These are phyloP conservation scores for Trichonephila clavipes DNA, from an alignment of 1,140 invertebrate species.

Conservation along the genomic window DNA sequence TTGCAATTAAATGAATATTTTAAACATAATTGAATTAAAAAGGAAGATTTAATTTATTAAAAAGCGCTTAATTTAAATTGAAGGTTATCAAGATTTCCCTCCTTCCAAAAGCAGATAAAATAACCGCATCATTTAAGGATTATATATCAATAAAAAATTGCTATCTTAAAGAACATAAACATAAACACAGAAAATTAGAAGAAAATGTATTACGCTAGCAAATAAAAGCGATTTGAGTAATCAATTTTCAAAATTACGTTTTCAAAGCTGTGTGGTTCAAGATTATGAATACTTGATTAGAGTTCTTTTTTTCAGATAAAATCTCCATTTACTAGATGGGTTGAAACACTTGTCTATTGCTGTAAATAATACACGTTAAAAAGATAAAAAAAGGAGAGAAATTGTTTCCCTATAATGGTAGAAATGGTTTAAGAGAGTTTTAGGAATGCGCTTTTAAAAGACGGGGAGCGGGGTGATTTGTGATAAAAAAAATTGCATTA, in stretches of 20 bases:
- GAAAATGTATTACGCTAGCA: background rate
- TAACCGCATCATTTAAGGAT: background rate
- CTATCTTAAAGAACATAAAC: background rate
- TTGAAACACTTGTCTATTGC: background rate
- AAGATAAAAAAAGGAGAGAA: background rate
- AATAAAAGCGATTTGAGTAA: background rate
- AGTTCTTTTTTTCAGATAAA: background rate
- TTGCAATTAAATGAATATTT: too few relatives aligned
- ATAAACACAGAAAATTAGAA: background rate
- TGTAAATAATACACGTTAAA: slow-evolving; percentile 11
- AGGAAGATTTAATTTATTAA: too few relatives aligned
- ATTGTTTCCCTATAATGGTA: slow-evolving; percentile 24
- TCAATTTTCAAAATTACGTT: slow-evolving; percentile 3
- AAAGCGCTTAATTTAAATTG: background rate
- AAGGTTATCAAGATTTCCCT: background rate
- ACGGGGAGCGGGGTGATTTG: background rate
- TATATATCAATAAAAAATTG: background rate
- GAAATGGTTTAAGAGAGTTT: background rate
- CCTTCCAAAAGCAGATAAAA: background rate
- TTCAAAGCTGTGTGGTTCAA: background rate
- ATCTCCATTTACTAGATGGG: slow-evolving; percentile 22
- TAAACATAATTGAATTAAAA: too few relatives aligned
- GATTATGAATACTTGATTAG: slow-evolving; percentile 27
- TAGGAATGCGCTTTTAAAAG: slow-evolving; percentile 14
- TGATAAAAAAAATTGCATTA: slow-evolving; percentile 15